Base-by-base conservation (phyloP, 2,888 invertebrate genomes). In the Sisyra nigra region DNA sequence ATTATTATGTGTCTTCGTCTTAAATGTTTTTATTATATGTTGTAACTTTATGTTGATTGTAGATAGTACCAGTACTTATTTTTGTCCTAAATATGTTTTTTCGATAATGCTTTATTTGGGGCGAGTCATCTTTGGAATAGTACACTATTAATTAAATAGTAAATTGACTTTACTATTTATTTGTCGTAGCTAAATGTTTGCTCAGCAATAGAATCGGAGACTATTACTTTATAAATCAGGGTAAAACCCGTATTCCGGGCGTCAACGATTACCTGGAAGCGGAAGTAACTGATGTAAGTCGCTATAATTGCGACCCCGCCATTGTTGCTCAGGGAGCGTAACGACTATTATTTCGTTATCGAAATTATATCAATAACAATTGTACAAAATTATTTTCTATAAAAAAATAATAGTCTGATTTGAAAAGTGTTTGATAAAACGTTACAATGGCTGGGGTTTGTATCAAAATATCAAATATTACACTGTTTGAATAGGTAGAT, bases 251-350 rank as follows among this genome's bases (percentile, higher is more conserved):
- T 69, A 92, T 96, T 66, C 89, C 91, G 65, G 86, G 85, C 64
- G 80, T 96, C 68, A 91, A 93, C 75, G 94, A 96, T 72, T 77
- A 72, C 57, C 81, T 80, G 66, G 89, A 92, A 69, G 84, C 88
- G 75, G 75, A 76, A 63, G 67, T 75, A 59, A 86, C 85, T 60
- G 81, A 85, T 69, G 87, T 87, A 84, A 86, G 85, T 83, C 59
- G 55, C 52, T 46, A 56, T 34, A 14, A 34, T 33, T 33, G 14
- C 11, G 34, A 13, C 14, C 41, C 44, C 48, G 47, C 45, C 44
- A 24, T 24, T 24, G 24, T 24, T 24, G 24, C 48, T 52, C 53
- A 50, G 54, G 56, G 56, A 55, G 55, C 54, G 51, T 47, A 53
- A 51, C 52, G 49, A 47, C 42, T 44, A 24, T 24, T 24, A 24